phyloP scores from a whole-genome alignment of 2,113 vertebrate species.

The Poeciliopsis turrubarensis region DNA sequence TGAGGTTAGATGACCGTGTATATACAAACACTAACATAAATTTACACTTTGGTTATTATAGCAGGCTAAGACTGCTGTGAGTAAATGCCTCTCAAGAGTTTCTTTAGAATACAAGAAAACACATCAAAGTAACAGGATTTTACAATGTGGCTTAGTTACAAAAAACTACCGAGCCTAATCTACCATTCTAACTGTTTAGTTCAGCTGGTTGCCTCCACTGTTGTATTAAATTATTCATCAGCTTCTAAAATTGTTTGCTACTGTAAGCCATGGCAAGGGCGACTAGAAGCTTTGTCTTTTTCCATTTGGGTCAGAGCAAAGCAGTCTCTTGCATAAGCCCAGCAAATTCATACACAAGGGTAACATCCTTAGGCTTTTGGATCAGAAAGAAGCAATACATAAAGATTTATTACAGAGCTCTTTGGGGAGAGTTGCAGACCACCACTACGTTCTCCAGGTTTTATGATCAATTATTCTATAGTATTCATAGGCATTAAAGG shows the following conservation, averaged over 20 bases:
- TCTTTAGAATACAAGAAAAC: neutral
- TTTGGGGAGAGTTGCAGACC: neutral
- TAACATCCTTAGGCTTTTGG: neutral
- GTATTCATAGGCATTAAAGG: neutral
- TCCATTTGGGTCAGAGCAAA: slow-evolving; percentile 63
- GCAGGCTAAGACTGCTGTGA: neutral
- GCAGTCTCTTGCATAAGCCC: slow-evolving; percentile 34
- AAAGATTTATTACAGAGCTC: slow-evolving; percentile 21
- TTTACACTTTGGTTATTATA: neutral
- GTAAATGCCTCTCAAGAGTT: neutral
- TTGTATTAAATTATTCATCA: slow-evolving; percentile 60
- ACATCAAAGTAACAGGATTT: neutral
- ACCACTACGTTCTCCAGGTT: neutral
- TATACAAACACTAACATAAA: neutral
- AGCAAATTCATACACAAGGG: neutral
- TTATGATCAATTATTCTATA: neutral
- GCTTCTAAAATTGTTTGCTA: slow-evolving; percentile 44
- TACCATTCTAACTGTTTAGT: slow-evolving; percentile 15
- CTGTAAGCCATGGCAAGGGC: slow-evolving; percentile 26
- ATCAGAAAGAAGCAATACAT: slow-evolving; percentile 6
- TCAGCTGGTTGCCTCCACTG: slow-evolving; percentile 33
- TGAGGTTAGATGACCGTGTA: fast-evolving
- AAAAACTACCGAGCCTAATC: slow-evolving; percentile 11
- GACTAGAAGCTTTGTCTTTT: slow-evolving; percentile 55
- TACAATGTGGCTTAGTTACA: neutral